Evolutionary conservation across 2,888 invertebrate genomes (phyloP).

Genomic region (Hesperia comma): DNA sequence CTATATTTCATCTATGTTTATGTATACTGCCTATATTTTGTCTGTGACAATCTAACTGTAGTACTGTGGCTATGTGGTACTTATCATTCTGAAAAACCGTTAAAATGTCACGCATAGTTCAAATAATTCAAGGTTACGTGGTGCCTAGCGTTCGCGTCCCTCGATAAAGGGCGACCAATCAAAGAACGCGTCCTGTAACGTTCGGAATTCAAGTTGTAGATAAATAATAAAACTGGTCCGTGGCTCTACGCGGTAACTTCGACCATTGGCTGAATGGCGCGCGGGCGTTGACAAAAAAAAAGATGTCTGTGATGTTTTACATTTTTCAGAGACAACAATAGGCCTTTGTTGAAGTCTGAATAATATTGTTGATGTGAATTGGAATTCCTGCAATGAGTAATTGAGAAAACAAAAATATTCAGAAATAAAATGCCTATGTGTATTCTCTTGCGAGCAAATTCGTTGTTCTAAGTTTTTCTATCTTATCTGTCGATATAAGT

Average conservation of each 20-base stretch:
- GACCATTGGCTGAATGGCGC: constrained; percentile 30
- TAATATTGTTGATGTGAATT: background rate
- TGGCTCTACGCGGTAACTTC: background rate
- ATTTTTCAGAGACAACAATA: constrained; percentile 12
- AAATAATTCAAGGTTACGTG: constrained; percentile 64
- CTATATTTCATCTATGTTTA: background rate
- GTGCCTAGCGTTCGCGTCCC: constrained; percentile 51
- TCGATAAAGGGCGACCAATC: constrained; percentile 77
- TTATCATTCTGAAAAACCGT: constrained; percentile 51
- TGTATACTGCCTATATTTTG: constrained; percentile 8
- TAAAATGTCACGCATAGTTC: constrained; percentile 60
- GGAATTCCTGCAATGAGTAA: background rate
- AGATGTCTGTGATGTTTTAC: constrained; percentile 2
- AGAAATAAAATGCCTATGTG: background rate
- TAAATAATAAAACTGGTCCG: constrained; percentile 35
- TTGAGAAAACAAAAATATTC: too few species aligned
- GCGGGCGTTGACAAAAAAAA: constrained; percentile 19
- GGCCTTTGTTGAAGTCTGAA: background rate
- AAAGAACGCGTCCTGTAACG: constrained; percentile 60
- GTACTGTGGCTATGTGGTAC: too few species aligned
- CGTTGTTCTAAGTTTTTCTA: background rate
- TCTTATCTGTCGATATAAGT: background rate
- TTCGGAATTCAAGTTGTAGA: constrained; percentile 55
- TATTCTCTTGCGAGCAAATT: background rate
- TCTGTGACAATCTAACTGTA: too few species aligned